Conservation (phyloP, 2,888 invertebrate genomes). For the Tromatobia lineatoria region DNA sequence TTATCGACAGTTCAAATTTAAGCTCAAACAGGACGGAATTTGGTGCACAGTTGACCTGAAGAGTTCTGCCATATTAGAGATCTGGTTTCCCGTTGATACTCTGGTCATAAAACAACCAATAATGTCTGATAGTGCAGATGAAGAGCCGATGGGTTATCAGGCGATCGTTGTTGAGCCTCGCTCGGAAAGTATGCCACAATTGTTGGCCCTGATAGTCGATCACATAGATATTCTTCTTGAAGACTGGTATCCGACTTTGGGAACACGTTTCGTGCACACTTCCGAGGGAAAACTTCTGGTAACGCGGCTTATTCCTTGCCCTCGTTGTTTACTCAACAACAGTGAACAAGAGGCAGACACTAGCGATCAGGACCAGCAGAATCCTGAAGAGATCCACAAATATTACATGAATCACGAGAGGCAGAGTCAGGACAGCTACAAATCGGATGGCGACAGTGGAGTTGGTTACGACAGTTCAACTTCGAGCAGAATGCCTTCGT, state of each 20-base stretch:
- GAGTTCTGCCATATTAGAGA: conserved; percentile 94
- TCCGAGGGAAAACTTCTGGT: conserved; percentile 98
- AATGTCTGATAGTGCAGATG: conserved; percentile 82
- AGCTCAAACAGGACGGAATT: conserved; percentile 92
- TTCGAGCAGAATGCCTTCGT: conserved; percentile 93
- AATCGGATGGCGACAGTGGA: conserved; percentile 95
- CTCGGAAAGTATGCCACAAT: conserved; percentile 92
- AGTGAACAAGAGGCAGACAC: conserved; percentile 71
- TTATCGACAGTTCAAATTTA: conserved; percentile 88
- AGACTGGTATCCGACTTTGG: conserved; percentile 99
- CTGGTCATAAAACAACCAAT: conserved; percentile 87
- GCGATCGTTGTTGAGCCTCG: conserved; percentile 92
- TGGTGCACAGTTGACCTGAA: conserved; percentile 95
- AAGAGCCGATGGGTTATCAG: conserved; percentile 88
- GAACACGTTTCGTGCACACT: conserved; percentile 98
- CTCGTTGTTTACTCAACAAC: conserved; percentile 90
- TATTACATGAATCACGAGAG: conserved; percentile 81
- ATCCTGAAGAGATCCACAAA: conserved; percentile 79
- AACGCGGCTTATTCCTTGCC: conserved; percentile 97
- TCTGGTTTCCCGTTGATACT: conserved; percentile 92
- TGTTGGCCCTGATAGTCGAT: conserved; percentile 96
- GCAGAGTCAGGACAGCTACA: conserved; percentile 89
- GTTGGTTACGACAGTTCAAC: conserved; percentile 92
- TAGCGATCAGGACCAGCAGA: conserved; percentile 75
- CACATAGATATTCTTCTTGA: conserved; percentile 98